phyloP scores from a whole-genome alignment of 1,140 invertebrate species.

The Rhysida immarginata region DNA sequence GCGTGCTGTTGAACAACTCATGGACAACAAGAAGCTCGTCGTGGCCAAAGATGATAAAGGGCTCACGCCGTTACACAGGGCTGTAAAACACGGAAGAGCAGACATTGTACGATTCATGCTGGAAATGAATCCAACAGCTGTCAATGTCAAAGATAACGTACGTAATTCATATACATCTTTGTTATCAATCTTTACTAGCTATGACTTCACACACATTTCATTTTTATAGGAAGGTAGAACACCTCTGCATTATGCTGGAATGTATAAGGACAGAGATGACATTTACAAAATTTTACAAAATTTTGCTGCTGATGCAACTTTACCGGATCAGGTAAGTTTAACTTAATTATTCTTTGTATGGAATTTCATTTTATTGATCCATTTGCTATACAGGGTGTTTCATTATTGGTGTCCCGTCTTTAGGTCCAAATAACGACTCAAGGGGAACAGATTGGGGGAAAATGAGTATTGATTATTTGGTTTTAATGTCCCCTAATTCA shows the following conservation, averaged over 20 bases:
- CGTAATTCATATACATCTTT: constrained; percentile 16
- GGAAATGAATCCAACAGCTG: constrained; percentile 13
- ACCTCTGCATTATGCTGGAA: constrained; percentile 21
- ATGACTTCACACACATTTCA: constrained; percentile 9
- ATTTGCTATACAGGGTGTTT: too few species aligned
- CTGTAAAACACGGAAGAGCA: constrained; percentile 15
- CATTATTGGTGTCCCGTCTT: too few species aligned
- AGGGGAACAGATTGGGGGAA: too few species aligned
- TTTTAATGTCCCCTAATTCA: too few species aligned
- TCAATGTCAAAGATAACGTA: constrained; percentile 16
- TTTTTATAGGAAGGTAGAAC: constrained; percentile 18
- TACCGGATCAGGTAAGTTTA: constrained; percentile 17
- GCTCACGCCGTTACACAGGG: constrained; percentile 25
- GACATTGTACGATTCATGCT: constrained; percentile 14
- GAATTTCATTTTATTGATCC: too few species aligned
- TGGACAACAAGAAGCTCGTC: constrained; percentile 25
- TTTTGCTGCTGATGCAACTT: constrained; percentile 18
- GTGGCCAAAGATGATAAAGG: constrained; percentile 25
- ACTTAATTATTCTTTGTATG: too few species aligned
- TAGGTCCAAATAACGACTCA: too few species aligned
- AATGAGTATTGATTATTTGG: too few species aligned
- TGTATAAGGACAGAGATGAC: constrained; percentile 19
- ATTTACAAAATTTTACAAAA: constrained; percentile 19
- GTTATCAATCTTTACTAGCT: constrained; percentile 10
- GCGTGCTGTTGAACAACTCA: constrained; percentile 18